phyloP scores from a whole-genome alignment of 2,113 vertebrate genomes.

The Chamaetylas fuelleborni region DNA sequence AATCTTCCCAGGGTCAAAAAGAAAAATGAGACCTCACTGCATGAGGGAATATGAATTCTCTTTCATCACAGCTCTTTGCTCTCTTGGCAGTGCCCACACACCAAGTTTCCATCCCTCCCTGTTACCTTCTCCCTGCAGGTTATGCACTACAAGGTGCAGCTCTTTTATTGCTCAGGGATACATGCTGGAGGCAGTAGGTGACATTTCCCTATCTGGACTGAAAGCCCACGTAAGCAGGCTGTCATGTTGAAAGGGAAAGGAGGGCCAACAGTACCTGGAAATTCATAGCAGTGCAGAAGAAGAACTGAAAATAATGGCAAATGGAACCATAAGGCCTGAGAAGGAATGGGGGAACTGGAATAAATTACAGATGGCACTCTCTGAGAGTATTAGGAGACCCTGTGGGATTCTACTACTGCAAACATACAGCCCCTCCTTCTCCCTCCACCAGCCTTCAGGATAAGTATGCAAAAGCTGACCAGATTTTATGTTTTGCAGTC shows the following conservation, averaged over 20 bases:
- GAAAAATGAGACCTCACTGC: background rate
- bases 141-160: background rate
- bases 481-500: background rate
- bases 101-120: background rate
- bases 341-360: background rate
- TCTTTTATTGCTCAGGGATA: background rate
- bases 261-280: background rate
- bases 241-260: background rate
- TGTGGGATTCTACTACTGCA: background rate
- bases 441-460: background rate
- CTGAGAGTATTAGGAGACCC: background rate
- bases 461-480: background rate
- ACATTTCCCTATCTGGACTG: background rate
- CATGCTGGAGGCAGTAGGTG: background rate
- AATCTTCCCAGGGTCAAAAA: slow-evolving; percentile 43
- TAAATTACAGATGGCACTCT: background rate
- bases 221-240: background rate
- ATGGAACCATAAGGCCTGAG: background rate
- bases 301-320: background rate
- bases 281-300: background rate
- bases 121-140: background rate
- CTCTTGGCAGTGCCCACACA: background rate
- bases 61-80: background rate
- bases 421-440: background rate
- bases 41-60: background rate